Base-by-base conservation (phyloP, 2,113 vertebrate species). In the Carettochelys insculpta region DNA sequence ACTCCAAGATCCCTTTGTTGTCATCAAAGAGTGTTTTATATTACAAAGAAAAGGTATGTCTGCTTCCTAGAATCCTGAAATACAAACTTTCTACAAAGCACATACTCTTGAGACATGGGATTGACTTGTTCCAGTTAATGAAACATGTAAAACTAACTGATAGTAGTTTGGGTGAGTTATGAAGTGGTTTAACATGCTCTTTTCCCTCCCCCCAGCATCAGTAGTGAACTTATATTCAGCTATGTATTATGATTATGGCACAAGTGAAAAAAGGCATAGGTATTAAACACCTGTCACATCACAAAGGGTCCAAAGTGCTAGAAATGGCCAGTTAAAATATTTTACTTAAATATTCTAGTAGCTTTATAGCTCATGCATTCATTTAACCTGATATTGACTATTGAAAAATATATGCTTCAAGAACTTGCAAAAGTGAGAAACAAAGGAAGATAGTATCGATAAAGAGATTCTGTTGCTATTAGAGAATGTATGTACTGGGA, bases 231-330 rank as follows among this genome's bases (percentile, higher is more conserved):
- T 24, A 75, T 45, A 45, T 75, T 45, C 12, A 45, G 41, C 5
- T 75, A 27, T 45, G 41, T 75, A 45, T 45, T 45, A 75, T 75
- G 24, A 75, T 27, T 75, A 75, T 61, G 22, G 61, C 61, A 86
- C 48, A 88, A 92, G 91, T 85, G 9, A 22, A 71, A 76, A 87
- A 8, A 76, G 94, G 47, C 22, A 68, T 45, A 45, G 41, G 6
- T 75, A 75, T 27, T 75, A 85, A 95, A 82, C 48, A 56, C 56
- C 24, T 53, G 78, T 80, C 52, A 71, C 47, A 85, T 88, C 20
- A 77, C 82, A 90, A 77, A 7, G 0, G 0, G 61, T 93, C 77
- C 22, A 0, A 4, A 50, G 34, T 80, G 77, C 31, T 58, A 1
- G 47, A 81, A 88, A 88, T 68, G 82, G 50, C n/a, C 54, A 22